These are phyloP conservation scores for Tragopan temminckii DNA, from an alignment of 2,797 vertebrate species.

Conservation along the genomic window DNA sequence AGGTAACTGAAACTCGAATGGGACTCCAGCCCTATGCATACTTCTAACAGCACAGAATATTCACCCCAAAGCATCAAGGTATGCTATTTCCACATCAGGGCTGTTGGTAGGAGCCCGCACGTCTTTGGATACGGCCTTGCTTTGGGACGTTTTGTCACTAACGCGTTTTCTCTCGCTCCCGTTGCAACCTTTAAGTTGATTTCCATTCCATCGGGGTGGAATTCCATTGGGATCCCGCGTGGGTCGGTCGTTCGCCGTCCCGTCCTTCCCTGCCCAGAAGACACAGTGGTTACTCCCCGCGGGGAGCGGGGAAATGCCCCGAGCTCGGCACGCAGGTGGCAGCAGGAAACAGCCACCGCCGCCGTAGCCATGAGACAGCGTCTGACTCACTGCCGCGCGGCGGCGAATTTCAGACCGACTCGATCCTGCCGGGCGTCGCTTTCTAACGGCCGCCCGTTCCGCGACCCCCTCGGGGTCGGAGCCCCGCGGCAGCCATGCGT, in stretches of 20 bases:
- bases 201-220: not conserved
- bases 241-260: not conserved
- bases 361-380: not conserved
- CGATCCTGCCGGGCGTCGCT: not conserved
- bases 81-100: not conserved
- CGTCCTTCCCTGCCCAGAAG: not conserved
- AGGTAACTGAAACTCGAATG: not conserved
- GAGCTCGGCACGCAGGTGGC: accelerated
- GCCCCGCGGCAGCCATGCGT: not conserved
- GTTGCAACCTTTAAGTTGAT: accelerated
- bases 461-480: not conserved
- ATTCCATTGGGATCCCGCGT: not conserved
- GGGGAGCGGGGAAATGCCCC: not conserved
- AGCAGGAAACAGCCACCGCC: not conserved
- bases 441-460: not conserved
- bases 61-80: not conserved
- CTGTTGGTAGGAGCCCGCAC: accelerated
- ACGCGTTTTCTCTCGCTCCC: accelerated
- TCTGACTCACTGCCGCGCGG: not conserved
- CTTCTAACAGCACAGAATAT: not conserved
- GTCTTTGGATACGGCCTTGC: not conserved
- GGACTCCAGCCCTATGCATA: not conserved
- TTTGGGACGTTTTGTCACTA: accelerated
- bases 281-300: not conserved
- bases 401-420: not conserved